Conservation (phyloP, 2,888 invertebrate genomes). For the Drosophila ustulata region DNA sequence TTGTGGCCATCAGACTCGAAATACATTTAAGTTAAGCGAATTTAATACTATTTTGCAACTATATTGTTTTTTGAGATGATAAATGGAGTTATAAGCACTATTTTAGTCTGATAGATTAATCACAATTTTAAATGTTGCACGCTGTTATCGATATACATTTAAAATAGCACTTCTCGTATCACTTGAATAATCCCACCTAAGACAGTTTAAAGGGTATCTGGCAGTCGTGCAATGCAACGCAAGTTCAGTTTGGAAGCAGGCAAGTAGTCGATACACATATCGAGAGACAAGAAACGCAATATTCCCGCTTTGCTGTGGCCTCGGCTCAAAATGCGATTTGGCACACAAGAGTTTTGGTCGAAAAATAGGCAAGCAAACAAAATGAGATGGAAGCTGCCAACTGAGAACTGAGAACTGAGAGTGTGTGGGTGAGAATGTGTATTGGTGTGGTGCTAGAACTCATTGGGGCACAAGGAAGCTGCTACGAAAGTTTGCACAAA, state of each 20-base stretch:
- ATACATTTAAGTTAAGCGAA: too few relatives aligned
- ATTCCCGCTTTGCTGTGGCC: neutral
- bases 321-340: conserved; percentile 21
- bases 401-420: conserved; percentile 10
- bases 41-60: too few relatives aligned
- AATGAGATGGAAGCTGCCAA: conserved; percentile 26
- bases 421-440: conserved; percentile 12
- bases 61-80: too few relatives aligned
- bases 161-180: too few relatives aligned
- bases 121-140: too few relatives aligned
- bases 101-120: too few relatives aligned
- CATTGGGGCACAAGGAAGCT: conserved; percentile 40
- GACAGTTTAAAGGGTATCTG: too few relatives aligned
- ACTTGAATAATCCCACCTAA: too few relatives aligned
- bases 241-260: neutral
- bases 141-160: too few relatives aligned
- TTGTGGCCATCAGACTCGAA: too few relatives aligned
- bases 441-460: conserved; percentile 21
- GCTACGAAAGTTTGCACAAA: conserved; percentile 56
- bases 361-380: conserved; percentile 47
- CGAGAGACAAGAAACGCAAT: neutral
- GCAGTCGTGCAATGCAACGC: neutral
- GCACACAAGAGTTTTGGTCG: conserved; percentile 32
- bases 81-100: too few relatives aligned
- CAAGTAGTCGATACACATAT: neutral